phyloP scores from a whole-genome alignment of 92 coral and sea anemone genomes.

The Parazoanthus swiftii region DNA sequence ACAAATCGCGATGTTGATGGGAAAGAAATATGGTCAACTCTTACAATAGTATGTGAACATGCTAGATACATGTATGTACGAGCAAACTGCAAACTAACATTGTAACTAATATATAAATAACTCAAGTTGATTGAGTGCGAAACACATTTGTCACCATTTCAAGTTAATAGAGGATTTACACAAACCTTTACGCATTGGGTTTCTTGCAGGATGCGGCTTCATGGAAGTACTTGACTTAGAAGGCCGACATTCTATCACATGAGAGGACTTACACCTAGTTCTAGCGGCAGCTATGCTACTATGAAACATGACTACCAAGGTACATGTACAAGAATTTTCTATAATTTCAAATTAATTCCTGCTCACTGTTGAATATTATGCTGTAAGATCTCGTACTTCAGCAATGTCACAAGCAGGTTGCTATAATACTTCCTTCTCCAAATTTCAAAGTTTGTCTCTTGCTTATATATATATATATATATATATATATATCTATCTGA shows the following conservation, averaged over 20 bases:
- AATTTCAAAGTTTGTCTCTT: not conserved
- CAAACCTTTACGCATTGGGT: not conserved
- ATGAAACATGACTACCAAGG: constrained; percentile 4
- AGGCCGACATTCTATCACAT: constrained; percentile 1
- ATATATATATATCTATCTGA: not conserved
- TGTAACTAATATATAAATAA: too few relatives aligned
- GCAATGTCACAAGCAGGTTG: not conserved
- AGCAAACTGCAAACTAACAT: too few relatives aligned
- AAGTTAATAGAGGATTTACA: too few relatives aligned
- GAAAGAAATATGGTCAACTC: too few relatives aligned
- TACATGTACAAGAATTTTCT: not conserved
- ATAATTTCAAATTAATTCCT: not conserved
- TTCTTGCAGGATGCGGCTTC: not conserved
- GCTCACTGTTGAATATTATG: not conserved
- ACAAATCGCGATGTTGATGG: too few relatives aligned
- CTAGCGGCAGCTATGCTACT: constrained; percentile 9
- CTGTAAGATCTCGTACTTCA: not conserved
- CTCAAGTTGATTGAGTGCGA: too few relatives aligned
- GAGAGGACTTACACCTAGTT: not conserved
- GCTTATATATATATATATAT: too few relatives aligned
- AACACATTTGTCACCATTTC: too few relatives aligned
- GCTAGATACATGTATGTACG: too few relatives aligned
- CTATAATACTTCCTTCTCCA: too few relatives aligned
- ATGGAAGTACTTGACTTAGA: not conserved
- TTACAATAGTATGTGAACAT: too few relatives aligned